These are phyloP conservation scores for Brotula barbata DNA, from an alignment of 2,797 vertebrate species.

Conservation along the genomic window DNA sequence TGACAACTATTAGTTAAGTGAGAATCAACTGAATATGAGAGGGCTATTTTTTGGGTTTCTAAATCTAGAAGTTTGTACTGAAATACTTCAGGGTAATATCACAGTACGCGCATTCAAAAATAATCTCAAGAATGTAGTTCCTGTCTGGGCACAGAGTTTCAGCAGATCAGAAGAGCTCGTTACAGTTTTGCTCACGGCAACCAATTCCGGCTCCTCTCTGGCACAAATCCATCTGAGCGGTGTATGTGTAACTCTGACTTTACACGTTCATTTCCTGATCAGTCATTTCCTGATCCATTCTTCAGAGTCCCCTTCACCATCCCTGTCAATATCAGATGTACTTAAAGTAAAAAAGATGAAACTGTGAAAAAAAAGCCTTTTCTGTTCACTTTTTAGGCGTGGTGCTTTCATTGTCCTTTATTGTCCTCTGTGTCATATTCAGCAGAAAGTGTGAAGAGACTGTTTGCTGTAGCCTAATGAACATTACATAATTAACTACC, in stretches of 20 bases:
- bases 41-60: background rate
- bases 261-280: constrained; percentile 10
- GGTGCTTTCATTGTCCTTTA: background rate
- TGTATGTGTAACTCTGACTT: constrained; percentile 16
- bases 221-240: constrained; percentile 16
- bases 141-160: background rate
- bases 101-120: background rate
- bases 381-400: background rate
- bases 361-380: constrained; percentile 8
- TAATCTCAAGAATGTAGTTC: background rate
- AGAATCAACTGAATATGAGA: background rate
- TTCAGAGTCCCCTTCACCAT: background rate
- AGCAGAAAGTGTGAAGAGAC: background rate
- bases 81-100: background rate
- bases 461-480: background rate
- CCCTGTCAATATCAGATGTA: constrained; percentile 9
- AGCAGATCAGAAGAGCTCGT: constrained; percentile 18
- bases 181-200: constrained; percentile 18
- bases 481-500: background rate
- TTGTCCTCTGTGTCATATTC: too few species aligned
- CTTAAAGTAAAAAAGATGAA: background rate
- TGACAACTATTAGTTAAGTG: too few species aligned
- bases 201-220: constrained; percentile 9
- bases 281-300: too few species aligned
- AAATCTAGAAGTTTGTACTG: background rate